Evolutionary conservation across 2,888 invertebrate genomes (phyloP), one percentile per base, ranked within the genome.

Genomic region (Panopea generosa): DNA sequence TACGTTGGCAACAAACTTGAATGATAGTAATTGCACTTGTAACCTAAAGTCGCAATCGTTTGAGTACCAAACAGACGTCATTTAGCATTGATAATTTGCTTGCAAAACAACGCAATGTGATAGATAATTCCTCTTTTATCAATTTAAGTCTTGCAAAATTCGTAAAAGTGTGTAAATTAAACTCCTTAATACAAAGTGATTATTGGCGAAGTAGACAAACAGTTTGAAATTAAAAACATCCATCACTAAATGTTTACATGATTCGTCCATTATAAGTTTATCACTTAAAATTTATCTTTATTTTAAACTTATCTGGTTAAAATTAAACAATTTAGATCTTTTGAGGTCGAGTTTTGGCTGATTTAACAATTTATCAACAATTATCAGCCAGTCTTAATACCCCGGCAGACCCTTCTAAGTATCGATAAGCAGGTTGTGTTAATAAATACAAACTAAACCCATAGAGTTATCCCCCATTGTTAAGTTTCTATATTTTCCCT

Each of bases 301-400:
- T 81, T 81, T 74, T 67, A 57, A 63, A 81, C 77, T 81, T 81
- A 81, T 81, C 81, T 81, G 74, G 65, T 75, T 81, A 60, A 81
- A 81, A 81, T 81, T 81, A 81, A 81, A 81, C 81, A 81, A 81
- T 81, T 81, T 81, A 75, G 77, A 81, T 72, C 77, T 77, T 75
- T 75, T 75, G 75, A 81, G 77, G 75, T 67, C 74, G 70, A 29
- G 72, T 75, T 75, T 77, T 75, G 81, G 71, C 81, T 77, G 81
- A 81, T 77, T 81, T 81, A 75, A 69, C 81, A 74, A 81, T 81
- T 81, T 81, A 81, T 81, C 81, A 81, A 53, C 81, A 81, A 81
- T 81, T 81, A 81, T 81, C 81, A 72, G 72, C 33, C 29, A 47
- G 29, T 71, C 62, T 70, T 77, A 81, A 81, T 75, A 68, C 77